Conservation (phyloP, 2,797 vertebrate genomes). For the Nyctibius grandis region DNA sequence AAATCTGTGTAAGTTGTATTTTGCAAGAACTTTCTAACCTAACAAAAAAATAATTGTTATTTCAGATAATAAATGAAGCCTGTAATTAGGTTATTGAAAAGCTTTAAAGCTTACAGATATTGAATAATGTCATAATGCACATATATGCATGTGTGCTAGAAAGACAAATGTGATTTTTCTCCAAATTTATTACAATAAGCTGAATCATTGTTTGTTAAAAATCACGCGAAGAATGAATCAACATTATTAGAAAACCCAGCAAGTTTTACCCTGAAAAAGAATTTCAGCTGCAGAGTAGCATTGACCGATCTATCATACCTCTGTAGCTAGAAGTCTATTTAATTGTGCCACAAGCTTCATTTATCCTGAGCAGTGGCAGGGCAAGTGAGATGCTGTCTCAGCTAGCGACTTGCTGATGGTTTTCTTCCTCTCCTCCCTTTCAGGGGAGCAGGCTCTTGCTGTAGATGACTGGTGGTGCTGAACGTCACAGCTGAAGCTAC, state of each 20-base stretch:
- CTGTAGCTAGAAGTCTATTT: not conserved
- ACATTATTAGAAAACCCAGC: not conserved
- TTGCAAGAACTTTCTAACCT: not conserved
- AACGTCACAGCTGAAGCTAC: not conserved
- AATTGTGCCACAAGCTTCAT: not conserved
- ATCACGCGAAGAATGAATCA: rapidly evolving
- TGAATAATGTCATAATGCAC: not conserved
- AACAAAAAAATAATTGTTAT: not conserved
- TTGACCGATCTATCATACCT: not conserved
- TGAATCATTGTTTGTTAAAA: not conserved
- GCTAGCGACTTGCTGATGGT: not conserved
- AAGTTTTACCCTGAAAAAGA: not conserved
- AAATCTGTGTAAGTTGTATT: not conserved
- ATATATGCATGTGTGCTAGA: not conserved
- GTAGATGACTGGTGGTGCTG: not conserved
- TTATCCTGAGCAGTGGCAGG: not conserved
- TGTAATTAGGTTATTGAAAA: not conserved
- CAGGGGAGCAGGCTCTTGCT: not conserved
- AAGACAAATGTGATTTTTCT: not conserved
- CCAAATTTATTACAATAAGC: not conserved
- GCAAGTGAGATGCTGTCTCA: not conserved
- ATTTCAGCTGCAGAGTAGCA: not conserved
- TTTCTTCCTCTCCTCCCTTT: not conserved
- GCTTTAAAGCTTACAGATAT: not conserved
- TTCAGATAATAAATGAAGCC: not conserved